Percentiles rank a stretch among this genome's conserved stretches.
Evolutionary conservation across 2,113 vertebrate species (phyloP).

Genomic region (Rhadina sibilatrix): DNA sequence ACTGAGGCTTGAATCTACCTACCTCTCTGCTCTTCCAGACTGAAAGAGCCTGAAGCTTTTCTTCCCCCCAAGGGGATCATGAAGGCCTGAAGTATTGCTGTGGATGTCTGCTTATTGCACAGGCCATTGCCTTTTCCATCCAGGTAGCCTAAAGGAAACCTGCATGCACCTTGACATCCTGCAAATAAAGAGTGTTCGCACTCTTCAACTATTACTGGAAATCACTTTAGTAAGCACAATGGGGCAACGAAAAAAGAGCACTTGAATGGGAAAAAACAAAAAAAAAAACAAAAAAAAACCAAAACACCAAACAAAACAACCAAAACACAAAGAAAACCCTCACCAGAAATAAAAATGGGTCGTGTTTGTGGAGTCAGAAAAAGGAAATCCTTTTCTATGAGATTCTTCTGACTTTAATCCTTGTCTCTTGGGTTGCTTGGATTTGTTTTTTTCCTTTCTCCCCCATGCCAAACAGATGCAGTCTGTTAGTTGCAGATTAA

Average conservation of each 20-base stretch:
- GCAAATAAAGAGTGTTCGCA: neutral
- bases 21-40: neutral
- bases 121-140: conserved; percentile 31
- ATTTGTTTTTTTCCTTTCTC: neutral
- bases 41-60: conserved; percentile 19
- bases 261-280: neutral
- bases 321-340: neutral
- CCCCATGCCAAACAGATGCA: neutral
- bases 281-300: too few species aligned
- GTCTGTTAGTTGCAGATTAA: conserved; percentile 3
- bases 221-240: neutral
- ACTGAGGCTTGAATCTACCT: neutral
- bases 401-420: neutral
- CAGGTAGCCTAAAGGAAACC: conserved; percentile 31
- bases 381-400: neutral
- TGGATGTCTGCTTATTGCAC: conserved; percentile 1
- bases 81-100: neutral
- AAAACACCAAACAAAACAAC: too few species aligned
- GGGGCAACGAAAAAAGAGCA: neutral
- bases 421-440: neutral
- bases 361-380: neutral
- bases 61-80: neutral
- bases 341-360: neutral
- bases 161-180: neutral
- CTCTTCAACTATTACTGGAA: neutral